phyloP scores from a whole-genome alignment of 2,888 invertebrate species.

The Chrysolina oricalcia region DNA sequence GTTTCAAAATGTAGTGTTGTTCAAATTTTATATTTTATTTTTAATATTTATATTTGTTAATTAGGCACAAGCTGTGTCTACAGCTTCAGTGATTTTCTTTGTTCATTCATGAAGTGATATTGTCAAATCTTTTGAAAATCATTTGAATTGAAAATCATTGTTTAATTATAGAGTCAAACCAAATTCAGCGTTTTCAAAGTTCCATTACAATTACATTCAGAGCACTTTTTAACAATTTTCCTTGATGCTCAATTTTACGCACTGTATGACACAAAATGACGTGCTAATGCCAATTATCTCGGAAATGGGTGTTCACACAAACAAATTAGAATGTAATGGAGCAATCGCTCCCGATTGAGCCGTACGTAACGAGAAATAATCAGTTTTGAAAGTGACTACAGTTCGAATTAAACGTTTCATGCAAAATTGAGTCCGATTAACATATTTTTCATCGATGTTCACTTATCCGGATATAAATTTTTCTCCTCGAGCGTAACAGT shows the following conservation, averaged over 20 bases:
- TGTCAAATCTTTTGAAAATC: too few relatives aligned
- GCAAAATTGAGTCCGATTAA: conserved; percentile 51
- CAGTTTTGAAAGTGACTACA: conserved; percentile 41
- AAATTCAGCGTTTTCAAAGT: too few relatives aligned
- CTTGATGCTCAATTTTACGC: not conserved
- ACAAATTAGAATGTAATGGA: conserved; percentile 17
- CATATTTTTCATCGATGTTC: conserved; percentile 46
- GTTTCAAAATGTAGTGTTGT: too few relatives aligned
- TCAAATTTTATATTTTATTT: too few relatives aligned
- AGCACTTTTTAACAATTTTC: not conserved
- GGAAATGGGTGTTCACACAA: conserved; percentile 8
- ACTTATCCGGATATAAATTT: conserved; percentile 51
- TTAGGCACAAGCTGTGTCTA: too few relatives aligned
- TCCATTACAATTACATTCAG: not conserved
- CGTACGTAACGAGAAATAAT: conserved; percentile 33
- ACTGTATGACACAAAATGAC: not conserved
- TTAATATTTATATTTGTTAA: too few relatives aligned
- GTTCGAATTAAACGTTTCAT: conserved; percentile 49
- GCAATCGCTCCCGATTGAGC: conserved; percentile 13
- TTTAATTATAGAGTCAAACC: too few relatives aligned
- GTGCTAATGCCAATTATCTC: conserved; percentile 9
- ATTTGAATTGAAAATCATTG: too few relatives aligned
- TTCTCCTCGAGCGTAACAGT: conserved; percentile 46
- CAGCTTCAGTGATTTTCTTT: too few relatives aligned
- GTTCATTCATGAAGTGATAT: too few relatives aligned